Evolutionary conservation across 2,113 vertebrate species (phyloP), one percentile per base, ranked within the genome.

Genomic region (Chionis minor): DNA sequence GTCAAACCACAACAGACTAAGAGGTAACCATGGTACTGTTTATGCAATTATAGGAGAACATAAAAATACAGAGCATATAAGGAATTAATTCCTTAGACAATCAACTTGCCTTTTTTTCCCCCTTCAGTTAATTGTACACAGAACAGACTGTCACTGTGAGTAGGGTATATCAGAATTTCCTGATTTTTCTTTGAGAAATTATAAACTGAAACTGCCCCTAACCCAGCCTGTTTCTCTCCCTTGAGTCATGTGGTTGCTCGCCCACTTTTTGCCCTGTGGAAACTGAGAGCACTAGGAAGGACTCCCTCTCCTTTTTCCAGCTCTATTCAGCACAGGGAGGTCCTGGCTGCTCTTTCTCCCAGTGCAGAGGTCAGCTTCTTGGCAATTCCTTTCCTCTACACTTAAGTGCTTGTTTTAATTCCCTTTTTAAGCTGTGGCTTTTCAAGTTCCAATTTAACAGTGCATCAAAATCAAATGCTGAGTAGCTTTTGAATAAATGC

Each of bases 331-430:
- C 59, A 81, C 78, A 91, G 58, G 86, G 92, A 95, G 88, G 91
- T 94, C 94, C 84, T 95, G 92, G 90, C 74, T 74, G 70, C 69
- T 75, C 24, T 90, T 92, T 47, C 86, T 94, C 58, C 54, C 62
- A 82, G 78, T 24, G 86, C 58, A 94, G 70, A 85, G 86, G 86
- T 91, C n/a, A 2, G 81, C 79, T 85, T 97, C 92, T 92, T 91
- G 86, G 96, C 89, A 94, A 79, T 81, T 94, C 56, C 12, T 89
- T 82, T 90, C 62, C 79, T 74, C 80, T 85, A 22, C 45, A 42
- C 79, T 90, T 66, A 73, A 86, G 82, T 47, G 72, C 66, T 90
- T 96, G 44, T 56, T 94, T 87, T 92, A 91, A 88, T 94, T 92
- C 63, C 40, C 49, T 88, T 94, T 88, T 80, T 86, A 82, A 85